These are phyloP conservation scores for Zeuzera pyrina DNA, from an alignment of 2,888 invertebrate species.

Conservation along the genomic window DNA sequence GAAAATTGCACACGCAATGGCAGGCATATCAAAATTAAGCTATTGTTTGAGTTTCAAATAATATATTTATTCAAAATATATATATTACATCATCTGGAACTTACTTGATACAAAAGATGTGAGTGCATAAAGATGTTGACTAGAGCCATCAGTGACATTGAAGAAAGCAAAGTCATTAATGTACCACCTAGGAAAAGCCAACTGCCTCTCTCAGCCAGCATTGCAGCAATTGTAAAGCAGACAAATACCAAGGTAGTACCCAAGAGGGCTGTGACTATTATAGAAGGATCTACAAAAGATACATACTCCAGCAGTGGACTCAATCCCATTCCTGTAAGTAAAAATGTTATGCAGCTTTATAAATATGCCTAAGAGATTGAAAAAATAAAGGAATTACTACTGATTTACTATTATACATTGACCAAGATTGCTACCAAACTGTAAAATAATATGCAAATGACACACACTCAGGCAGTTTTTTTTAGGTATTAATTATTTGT, in stretches of 20 bases:
- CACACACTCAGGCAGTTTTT: conserved; percentile 1
- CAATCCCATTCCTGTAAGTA: conserved; percentile 82
- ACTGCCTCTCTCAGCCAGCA: conserved; percentile 89
- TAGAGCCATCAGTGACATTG: conserved; percentile 84
- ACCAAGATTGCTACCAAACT: no score
- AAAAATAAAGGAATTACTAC: no score
- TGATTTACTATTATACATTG: no score
- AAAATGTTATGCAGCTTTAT: no score
- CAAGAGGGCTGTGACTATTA: conserved; percentile 89
- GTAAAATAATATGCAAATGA: conserved; percentile 2
- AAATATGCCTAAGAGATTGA: no score
- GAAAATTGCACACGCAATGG: no score
- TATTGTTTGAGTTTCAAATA: no score
- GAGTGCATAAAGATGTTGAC: conserved; percentile 92
- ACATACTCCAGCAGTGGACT: conserved; percentile 90
- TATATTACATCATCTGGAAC: conserved; percentile 18
- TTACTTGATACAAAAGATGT: conserved; percentile 82
- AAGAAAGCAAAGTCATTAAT: conserved; percentile 85
- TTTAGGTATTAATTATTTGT: conserved; percentile 2
- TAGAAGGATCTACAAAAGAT: conserved; percentile 86
- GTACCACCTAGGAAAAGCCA: conserved; percentile 94
- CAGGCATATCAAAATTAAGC: no score
- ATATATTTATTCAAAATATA: not conserved
- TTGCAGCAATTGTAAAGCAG: conserved; percentile 90
- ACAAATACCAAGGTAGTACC: conserved; percentile 91